Percentiles rank a stretch among this genome's conserved stretches.
phyloP scores from a whole-genome alignment of 2,113 vertebrate genomes.

The Andinoacara biseriatus region DNA sequence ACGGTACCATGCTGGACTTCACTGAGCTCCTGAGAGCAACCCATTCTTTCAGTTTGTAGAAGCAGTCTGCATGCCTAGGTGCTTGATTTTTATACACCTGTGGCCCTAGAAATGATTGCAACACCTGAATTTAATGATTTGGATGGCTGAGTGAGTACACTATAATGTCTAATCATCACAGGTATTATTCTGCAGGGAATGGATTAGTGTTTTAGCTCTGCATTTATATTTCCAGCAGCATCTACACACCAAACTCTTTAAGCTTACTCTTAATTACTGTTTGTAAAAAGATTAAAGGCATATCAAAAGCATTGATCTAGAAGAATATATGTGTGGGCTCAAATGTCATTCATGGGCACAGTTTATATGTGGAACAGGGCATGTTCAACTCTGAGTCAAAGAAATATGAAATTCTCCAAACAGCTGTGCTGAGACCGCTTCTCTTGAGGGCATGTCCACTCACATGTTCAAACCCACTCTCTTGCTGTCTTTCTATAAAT shows the following conservation, averaged over 20 bases:
- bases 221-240: slow-evolving; percentile 18
- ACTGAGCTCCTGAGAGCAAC: too few species aligned
- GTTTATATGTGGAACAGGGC: background rate
- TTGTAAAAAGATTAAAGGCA: slow-evolving; percentile 4
- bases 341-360: background rate
- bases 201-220: slow-evolving; percentile 14
- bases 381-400: slow-evolving; percentile 31
- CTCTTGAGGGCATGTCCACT: slow-evolving; percentile 48
- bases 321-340: background rate
- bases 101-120: too few species aligned
- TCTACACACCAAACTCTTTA: background rate
- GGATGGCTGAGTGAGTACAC: too few species aligned
- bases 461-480: background rate
- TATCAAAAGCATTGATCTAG: slow-evolving; percentile 19
- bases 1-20: too few species aligned
- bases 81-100: too few species aligned
- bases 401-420: slow-evolving; percentile 34
- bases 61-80: too few species aligned
- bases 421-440: slow-evolving; percentile 32
- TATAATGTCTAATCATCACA: slow-evolving; percentile 13
- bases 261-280: slow-evolving; percentile 13
- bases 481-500: slow-evolving; percentile 25
- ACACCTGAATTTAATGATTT: too few species aligned
- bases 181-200: slow-evolving; percentile 42
- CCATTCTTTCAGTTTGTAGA: too few species aligned